These are phyloP conservation scores for Belonocnema kinseyi DNA, from an alignment of 1,140 invertebrate species.

Conservation along the genomic window DNA sequence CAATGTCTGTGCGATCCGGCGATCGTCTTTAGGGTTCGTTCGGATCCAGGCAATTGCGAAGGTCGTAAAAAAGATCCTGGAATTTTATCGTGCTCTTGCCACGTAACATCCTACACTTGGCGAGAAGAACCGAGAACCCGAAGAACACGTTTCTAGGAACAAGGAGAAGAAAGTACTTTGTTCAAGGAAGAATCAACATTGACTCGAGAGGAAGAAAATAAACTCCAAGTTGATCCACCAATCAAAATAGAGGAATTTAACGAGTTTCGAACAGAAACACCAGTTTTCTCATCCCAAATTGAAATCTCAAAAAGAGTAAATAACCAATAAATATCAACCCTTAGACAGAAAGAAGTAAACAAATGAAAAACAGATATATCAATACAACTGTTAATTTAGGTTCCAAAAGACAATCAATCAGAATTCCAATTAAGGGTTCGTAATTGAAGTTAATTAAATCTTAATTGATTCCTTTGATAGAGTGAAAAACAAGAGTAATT, in stretches of 20 bases:
- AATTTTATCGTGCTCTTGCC: constrained; percentile 30
- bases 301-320: no score
- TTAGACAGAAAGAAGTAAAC: no score
- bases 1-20: neutral
- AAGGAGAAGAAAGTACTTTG: constrained; percentile 42
- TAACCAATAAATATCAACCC: no score
- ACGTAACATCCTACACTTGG: constrained; percentile 24
- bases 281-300: no score
- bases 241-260: neutral
- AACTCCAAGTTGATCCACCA: neutral
- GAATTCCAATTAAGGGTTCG: no score
- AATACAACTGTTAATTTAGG: neutral
- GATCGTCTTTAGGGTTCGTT: constrained; percentile 16
- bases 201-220: constrained; percentile 18
- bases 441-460: no score
- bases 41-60: constrained; percentile 25
- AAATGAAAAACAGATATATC: no score
- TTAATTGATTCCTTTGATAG: no score
- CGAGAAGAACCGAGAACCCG: constrained; percentile 29
- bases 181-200: constrained; percentile 26
- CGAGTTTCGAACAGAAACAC: no score
- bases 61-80: constrained; percentile 27
- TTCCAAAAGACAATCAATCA: neutral
- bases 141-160: constrained; percentile 39
- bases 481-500: no score